Evolutionary conservation across 2,797 vertebrate genomes (phyloP), one percentile per base, ranked within the genome.

Genomic region (Pterois miles): DNA sequence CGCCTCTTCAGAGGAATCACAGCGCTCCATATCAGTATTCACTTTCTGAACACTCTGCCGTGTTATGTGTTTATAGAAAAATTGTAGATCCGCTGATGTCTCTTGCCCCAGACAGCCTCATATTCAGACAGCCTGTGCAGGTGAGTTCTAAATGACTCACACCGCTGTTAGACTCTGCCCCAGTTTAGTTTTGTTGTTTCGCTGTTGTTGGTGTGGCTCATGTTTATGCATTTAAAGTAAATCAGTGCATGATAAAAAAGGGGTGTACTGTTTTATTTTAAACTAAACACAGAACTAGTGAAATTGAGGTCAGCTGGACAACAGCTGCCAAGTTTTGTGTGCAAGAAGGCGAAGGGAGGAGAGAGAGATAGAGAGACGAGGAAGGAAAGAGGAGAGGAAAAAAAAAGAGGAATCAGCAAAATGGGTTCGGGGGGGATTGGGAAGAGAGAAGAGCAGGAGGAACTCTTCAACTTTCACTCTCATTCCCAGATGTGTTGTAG

Each of bases 391-490:
- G 22, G 36, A 69, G 31, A 63, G 31, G 31, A 27, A 5, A 18
- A 66, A 88, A 82, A 78, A 74, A 73, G 59, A 75, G 52, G 78
- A 90, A 88, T 90, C 82, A 83, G 88, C 84, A 84, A 85, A 93
- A 88, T 72, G 33, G 50, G 80, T 82, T 82, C 40, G 71, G 58
- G 84, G 86, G 43, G 38, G 68, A 53, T 82, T 87, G 68, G 66
- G 76, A 86, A 65, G 74, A 89, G 86, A 86, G 84, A 83, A 71
- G 87, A 93, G 86, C 87, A 84, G 79, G 84, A 92, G 87, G 88
- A 92, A 92, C 93, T 94, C 89, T 93, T 96, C 92, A 94, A 95
- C 94, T 95, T 94, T 93, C 89, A 85, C 91, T 94, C 86, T 87
- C 79, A 82, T 92, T 94, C 94, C 94, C 92, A 94, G 92, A 93